These are phyloP conservation scores for Enhydra lutris DNA, from an alignment of 2,113 vertebrate species.

Conservation along the genomic window DNA sequence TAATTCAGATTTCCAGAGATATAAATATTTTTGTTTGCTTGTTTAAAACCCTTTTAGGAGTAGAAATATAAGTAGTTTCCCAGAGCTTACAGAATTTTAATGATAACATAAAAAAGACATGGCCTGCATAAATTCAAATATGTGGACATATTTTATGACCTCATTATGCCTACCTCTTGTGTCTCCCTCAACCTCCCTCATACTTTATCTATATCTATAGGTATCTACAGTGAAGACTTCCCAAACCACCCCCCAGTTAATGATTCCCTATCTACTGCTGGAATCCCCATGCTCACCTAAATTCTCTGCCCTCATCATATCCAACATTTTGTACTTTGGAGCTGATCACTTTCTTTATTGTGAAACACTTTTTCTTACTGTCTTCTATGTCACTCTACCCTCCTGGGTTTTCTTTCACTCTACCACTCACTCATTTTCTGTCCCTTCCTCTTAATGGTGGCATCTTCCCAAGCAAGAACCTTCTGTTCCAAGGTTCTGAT, in stretches of 20 bases:
- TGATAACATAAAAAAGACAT: background rate
- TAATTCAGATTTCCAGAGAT: conserved; percentile 6
- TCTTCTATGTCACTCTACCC: background rate
- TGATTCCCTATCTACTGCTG: background rate
- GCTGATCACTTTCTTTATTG: background rate
- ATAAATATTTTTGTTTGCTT: background rate
- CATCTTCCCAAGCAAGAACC: background rate
- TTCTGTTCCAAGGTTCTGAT: background rate
- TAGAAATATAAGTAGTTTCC: conserved; percentile 32
- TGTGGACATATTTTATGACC: background rate
- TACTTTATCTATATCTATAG: background rate
- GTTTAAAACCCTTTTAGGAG: background rate
- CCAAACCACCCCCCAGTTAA: background rate
- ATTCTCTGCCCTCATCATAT: background rate
- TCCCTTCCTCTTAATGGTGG: background rate
- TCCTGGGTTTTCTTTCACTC: background rate
- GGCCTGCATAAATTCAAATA: background rate
- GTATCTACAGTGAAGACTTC: background rate
- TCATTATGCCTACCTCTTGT: background rate
- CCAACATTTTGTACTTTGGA: background rate
- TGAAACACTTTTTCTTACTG: background rate
- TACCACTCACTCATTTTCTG: background rate
- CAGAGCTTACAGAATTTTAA: background rate
- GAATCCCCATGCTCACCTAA: background rate
- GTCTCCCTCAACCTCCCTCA: background rate